These are phyloP conservation scores for Tuberolachnus salignus DNA, from an alignment of 2,888 invertebrate species.

Conservation along the genomic window DNA sequence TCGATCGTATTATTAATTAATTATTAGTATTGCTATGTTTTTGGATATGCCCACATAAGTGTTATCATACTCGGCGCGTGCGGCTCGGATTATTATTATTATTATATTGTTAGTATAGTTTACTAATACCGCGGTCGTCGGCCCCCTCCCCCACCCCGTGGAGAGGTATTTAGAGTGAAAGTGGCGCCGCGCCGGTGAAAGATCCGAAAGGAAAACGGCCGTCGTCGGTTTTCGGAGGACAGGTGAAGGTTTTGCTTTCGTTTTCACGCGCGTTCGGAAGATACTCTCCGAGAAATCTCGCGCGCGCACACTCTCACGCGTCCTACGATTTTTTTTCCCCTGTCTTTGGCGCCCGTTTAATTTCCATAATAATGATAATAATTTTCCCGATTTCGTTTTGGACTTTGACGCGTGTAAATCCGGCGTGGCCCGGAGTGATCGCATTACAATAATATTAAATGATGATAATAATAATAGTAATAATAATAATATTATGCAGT, in stretches of 20 bases:
- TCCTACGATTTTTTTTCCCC: neutral
- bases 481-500: too few relatives aligned
- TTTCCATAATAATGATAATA: too few relatives aligned
- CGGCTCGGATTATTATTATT: neutral
- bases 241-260: slow-evolving; percentile 56
- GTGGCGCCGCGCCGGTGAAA: slow-evolving; percentile 52
- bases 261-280: slow-evolving; percentile 43
- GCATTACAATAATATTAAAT: too few relatives aligned
- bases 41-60: too few relatives aligned
- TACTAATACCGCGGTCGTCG: slow-evolving; percentile 31
- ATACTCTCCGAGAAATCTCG: slow-evolving; percentile 16
- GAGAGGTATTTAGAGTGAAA: slow-evolving; percentile 49
- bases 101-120: neutral
- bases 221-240: slow-evolving; percentile 44
- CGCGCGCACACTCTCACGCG: neutral
- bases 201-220: slow-evolving; percentile 54
- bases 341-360: neutral
- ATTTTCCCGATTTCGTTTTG: too few relatives aligned
- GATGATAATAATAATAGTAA: too few relatives aligned
- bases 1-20: too few relatives aligned
- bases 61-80: too few relatives aligned
- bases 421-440: too few relatives aligned
- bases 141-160: too few relatives aligned
- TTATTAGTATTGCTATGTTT: too few relatives aligned
- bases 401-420: too few relatives aligned